A percentile compares a stretch with the other conserved stretches of the same genome.
phyloP scores from a whole-genome alignment of 2,797 vertebrate species.

The Sebastes cheni region DNA sequence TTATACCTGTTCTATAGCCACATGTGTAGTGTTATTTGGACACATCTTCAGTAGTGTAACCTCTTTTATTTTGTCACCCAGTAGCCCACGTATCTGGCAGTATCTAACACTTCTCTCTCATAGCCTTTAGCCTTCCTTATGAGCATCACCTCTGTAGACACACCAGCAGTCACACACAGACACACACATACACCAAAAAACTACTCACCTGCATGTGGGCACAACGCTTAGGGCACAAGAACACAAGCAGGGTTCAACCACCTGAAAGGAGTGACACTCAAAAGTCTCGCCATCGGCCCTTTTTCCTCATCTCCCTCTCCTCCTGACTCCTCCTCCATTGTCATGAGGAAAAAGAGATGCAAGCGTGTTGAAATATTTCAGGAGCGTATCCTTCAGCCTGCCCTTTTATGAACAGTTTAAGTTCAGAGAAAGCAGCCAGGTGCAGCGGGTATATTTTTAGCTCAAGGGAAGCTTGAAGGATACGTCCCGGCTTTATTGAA shows the following conservation, averaged over 20 bases:
- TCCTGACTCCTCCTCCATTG: conserved; percentile 32
- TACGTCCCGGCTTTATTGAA: conserved; percentile 56
- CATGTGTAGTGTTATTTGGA: conserved; percentile 77
- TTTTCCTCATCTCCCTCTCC: conserved; percentile 70
- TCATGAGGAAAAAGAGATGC: conserved; percentile 62
- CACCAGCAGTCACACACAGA: conserved; percentile 70
- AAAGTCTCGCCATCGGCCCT: conserved; percentile 49
- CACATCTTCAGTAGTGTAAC: conserved; percentile 79
- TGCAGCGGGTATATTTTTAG: conserved; percentile 1
- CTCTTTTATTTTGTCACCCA: conserved; percentile 74
- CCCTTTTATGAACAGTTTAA: background rate
- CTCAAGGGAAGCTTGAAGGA: conserved; percentile 53
- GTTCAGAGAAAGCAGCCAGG: background rate
- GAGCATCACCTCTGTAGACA: conserved; percentile 76
- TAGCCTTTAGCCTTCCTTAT: conserved; percentile 73
- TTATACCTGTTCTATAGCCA: conserved; percentile 72
- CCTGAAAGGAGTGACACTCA: conserved; percentile 46
- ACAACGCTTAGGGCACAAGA: conserved; percentile 81
- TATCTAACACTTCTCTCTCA: conserved; percentile 80
- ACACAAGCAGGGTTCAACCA: conserved; percentile 77
- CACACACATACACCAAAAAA: conserved; percentile 68
- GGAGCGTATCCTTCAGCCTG: conserved; percentile 54
- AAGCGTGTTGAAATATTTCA: conserved; percentile 58
- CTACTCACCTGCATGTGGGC: conserved; percentile 81
- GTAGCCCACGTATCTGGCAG: conserved; percentile 78